Evolutionary conservation across 1,140 invertebrate genomes (phyloP).

Genomic region (Drosophila trapezifrons): DNA sequence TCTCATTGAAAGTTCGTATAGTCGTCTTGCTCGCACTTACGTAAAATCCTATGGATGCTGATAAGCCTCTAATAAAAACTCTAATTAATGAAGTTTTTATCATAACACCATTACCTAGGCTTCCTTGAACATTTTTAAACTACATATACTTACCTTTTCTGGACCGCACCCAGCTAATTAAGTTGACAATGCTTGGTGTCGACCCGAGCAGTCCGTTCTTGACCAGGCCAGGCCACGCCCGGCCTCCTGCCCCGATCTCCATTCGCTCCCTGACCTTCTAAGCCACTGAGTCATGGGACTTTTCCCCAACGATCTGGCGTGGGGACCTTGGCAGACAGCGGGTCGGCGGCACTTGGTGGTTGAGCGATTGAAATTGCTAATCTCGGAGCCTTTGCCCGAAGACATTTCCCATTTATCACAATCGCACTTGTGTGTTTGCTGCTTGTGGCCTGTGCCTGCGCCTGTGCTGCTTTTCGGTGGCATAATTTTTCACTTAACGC

Average conservation of each 20-base stretch:
- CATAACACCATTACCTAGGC: too few relatives aligned
- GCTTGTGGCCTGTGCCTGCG: neutral
- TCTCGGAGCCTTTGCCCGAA: conserved; percentile 62
- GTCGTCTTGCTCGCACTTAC: too few relatives aligned
- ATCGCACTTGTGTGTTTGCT: conserved; percentile 58
- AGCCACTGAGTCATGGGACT: conserved; percentile 32
- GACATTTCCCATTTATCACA: conserved; percentile 76
- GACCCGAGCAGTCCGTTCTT: conserved; percentile 7
- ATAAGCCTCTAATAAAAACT: too few relatives aligned
- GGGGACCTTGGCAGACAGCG: conserved; percentile 61
- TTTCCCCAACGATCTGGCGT: neutral
- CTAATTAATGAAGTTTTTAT: too few relatives aligned
- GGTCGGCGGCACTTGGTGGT: conserved; percentile 53
- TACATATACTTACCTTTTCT: neutral
- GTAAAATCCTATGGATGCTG: too few relatives aligned
- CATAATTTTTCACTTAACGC: conserved; percentile 82
- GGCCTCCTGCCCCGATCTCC: conserved; percentile 2
- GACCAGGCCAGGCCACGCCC: conserved; percentile 32
- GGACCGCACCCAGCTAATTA: conserved; percentile 15
- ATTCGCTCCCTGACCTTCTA: conserved; percentile 42
- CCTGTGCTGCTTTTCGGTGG: conserved; percentile 40
- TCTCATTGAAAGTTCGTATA: too few relatives aligned
- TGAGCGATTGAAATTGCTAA: conserved; percentile 49
- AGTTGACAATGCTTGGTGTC: conserved; percentile 3
- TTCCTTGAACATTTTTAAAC: neutral